Evolutionary conservation across 1,140 invertebrate genomes (phyloP), one percentile per base, ranked within the genome.

Genomic region (Medauroidea extradentata): DNA sequence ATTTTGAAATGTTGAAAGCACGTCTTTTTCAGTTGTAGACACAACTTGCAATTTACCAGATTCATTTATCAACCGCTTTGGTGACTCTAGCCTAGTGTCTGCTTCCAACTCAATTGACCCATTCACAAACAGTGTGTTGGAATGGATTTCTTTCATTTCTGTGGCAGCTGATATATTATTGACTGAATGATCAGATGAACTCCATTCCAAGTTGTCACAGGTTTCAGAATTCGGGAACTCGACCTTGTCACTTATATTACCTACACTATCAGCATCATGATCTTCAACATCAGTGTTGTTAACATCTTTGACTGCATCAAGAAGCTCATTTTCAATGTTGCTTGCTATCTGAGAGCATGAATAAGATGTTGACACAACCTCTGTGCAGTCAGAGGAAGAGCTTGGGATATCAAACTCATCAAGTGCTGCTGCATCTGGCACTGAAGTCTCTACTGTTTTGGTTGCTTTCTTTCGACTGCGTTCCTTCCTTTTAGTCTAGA

Each of bases 241-340:
- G 11, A 34, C 11, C 29, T 11, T 34, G 29, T 34, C 29, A 11
- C 29, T 34, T 34, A 34, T 7, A 34, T 11, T 34, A 7, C 11
- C 29, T 7, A 34, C 11, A 11, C 29, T 34, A 34, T 34, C 29
- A 7, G 11, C 29, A 34, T 34, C 29, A 11, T 34, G 29, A 34
- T 34, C 29, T 34, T 34, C 29, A 34, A 34, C 29, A 34, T 34
- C 29, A 7, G 29, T 7, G 29, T 34, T 34, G 4, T 11, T 34
- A 34, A 34, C 42, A 21, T 78, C 76, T 27, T 75, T 77, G 19
- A 75, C 73, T 23, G 76, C 76, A 9, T 73, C 77, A 63, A 75
- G 73, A 13, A 78, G 66, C 61, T 78, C 74, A 51, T 75, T 76
- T 53, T 78, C 75, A 70, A 78, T 77, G 57, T 76, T 73, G 53